Conservation (phyloP, 2,113 vertebrate genomes). For the Chelonoidis abingdonii region DNA sequence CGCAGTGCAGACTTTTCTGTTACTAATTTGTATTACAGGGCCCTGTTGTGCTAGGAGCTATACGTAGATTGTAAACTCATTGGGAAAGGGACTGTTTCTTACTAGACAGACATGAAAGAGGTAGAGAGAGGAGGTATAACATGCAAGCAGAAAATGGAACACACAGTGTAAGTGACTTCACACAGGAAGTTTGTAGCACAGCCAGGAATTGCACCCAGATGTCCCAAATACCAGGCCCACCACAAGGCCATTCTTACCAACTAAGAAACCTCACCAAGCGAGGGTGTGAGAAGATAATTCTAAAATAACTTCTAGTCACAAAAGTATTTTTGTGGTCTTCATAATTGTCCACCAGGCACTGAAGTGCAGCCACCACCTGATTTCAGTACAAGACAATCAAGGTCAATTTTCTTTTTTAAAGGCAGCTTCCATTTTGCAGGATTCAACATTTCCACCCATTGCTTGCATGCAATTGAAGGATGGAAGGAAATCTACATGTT, state of each 20-base stretch:
- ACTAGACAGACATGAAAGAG: background rate
- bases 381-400: background rate
- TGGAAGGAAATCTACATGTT: background rate
- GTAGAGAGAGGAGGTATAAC: background rate
- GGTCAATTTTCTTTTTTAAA: accelerated
- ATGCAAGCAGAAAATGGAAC: background rate
- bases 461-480: background rate
- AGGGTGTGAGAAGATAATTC: background rate
- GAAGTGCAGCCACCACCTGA: background rate
- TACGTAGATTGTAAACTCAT: background rate
- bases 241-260: background rate
- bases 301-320: background rate
- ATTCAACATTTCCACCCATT: accelerated
- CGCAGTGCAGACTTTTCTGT: background rate
- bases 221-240: background rate
- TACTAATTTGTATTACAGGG: background rate
- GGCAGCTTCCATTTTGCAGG: accelerated
- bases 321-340: background rate
- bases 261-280: background rate
- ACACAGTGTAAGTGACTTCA: background rate
- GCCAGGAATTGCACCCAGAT: background rate
- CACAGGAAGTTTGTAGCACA: background rate
- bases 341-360: background rate
- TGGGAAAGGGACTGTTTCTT: background rate
- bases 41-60: background rate